Evolutionary conservation across 2,113 vertebrate genomes (phyloP).

Genomic region (Protomyctophum bolini): DNA sequence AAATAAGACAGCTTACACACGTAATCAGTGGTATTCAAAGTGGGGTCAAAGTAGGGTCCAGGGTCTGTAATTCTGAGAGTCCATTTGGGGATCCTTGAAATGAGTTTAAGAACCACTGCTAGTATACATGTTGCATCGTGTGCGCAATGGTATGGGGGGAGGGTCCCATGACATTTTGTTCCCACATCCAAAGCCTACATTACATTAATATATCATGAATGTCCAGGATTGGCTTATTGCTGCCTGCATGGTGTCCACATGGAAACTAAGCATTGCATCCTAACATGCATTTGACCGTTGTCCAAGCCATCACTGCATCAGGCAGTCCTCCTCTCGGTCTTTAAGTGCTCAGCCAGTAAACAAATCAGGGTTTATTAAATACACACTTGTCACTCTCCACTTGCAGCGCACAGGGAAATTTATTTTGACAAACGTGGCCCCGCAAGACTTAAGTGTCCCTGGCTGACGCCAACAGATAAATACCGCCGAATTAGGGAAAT

Average conservation of each 20-base stretch:
- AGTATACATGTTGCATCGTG: slow-evolving; percentile 3
- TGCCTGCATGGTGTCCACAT: slow-evolving; percentile 29
- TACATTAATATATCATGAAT: slow-evolving; percentile 35
- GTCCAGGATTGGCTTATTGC: slow-evolving; percentile 40
- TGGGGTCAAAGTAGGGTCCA: too few species aligned
- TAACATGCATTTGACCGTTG: slow-evolving; percentile 64
- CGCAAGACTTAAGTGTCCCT: slow-evolving; percentile 78
- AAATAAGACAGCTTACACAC: too few species aligned
- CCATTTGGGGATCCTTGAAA: too few species aligned
- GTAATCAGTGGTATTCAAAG: too few species aligned
- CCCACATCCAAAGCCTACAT: slow-evolving; percentile 12
- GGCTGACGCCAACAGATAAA: slow-evolving; percentile 84
- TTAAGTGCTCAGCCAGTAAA: slow-evolving; percentile 81
- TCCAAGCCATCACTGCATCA: slow-evolving; percentile 47
- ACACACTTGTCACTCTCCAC: slow-evolving; percentile 80
- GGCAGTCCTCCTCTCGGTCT: slow-evolving; percentile 45
- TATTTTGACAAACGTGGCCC: slow-evolving; percentile 89
- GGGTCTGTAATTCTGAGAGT: too few species aligned
- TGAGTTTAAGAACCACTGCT: neutral
- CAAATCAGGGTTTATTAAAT: slow-evolving; percentile 86
- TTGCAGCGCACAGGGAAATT: slow-evolving; percentile 80
- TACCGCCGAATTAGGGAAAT: slow-evolving; percentile 79
- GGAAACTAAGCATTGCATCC: slow-evolving; percentile 41
- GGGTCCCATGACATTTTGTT: neutral
- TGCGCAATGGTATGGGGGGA: slow-evolving; percentile 22